A percentile compares a stretch with the other conserved stretches of the same genome.
These are phyloP conservation scores for Pardalotus punctatus DNA, from an alignment of 2,113 vertebrate species.

Conservation along the genomic window DNA sequence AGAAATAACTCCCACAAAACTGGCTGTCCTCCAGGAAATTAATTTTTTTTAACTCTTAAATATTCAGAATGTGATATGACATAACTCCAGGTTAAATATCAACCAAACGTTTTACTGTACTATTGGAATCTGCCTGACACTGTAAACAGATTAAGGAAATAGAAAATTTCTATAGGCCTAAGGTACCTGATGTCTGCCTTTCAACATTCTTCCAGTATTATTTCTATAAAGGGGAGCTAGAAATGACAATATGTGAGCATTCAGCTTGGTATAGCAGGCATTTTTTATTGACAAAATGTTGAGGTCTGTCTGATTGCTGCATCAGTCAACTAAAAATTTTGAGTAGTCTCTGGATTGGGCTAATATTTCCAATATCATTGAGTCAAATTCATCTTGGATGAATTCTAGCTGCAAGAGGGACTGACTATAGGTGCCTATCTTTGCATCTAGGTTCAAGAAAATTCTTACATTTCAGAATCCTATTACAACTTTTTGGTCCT, in stretches of 20 bases:
- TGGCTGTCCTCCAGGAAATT: not conserved
- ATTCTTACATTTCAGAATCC: not conserved
- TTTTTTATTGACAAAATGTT: not conserved
- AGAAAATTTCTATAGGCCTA: not conserved
- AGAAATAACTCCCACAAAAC: constrained; percentile 22
- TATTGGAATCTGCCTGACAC: not conserved
- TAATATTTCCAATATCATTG: not conserved
- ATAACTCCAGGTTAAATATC: constrained; percentile 48
- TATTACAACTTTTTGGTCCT: not conserved
- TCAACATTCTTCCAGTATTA: not conserved
- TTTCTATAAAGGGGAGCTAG: not conserved
- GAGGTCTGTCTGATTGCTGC: not conserved
- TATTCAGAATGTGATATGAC: constrained; percentile 18
- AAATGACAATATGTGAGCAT: not conserved
- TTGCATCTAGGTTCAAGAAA: not conserved
- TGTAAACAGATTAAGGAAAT: not conserved
- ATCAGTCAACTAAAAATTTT: not conserved
- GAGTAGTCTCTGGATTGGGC: not conserved
- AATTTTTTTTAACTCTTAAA: not conserved
- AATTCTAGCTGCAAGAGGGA: not conserved
- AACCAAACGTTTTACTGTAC: constrained; percentile 15
- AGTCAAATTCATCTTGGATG: not conserved
- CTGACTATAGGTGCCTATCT: not conserved
- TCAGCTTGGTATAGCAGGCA: not conserved
- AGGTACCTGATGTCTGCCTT: not conserved